Conservation (phyloP, 2,888 invertebrate genomes). For the Nephrotoma appendiculata region DNA sequence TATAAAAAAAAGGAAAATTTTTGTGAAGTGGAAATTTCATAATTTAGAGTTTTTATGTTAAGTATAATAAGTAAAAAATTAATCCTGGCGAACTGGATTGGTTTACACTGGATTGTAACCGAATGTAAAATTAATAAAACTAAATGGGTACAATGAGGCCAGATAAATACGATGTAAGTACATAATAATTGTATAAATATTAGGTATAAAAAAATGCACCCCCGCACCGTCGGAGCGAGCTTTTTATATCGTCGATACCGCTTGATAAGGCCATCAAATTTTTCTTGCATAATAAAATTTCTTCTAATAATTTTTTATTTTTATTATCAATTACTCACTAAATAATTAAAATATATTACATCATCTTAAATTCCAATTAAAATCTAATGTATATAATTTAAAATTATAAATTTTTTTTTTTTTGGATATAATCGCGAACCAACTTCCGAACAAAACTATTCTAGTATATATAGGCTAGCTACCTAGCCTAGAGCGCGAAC, state of each 20-base stretch:
- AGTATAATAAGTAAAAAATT: background rate
- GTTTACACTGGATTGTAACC: constrained; percentile 30
- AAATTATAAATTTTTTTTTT: background rate
- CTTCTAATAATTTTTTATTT: background rate
- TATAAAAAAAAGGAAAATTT: background rate
- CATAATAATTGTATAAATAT: background rate
- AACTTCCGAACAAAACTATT: background rate
- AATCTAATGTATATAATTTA: background rate
- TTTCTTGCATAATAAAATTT: background rate
- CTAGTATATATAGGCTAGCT: background rate
- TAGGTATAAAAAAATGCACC: background rate
- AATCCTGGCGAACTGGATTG: constrained; percentile 6
- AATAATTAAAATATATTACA: background rate
- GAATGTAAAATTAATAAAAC: constrained; percentile 35
- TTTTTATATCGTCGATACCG: background rate
- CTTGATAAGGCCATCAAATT: background rate
- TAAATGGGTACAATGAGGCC: constrained; percentile 38
- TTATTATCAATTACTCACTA: background rate
- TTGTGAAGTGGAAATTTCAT: background rate
- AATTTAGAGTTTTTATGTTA: background rate
- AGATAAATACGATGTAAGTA: constrained; percentile 37
- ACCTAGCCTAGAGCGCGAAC: background rate
- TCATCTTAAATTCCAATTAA: background rate
- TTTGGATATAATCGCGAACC: background rate
- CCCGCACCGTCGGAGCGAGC: background rate